Evolutionary conservation across 2,888 invertebrate genomes (phyloP), one percentile per base, ranked within the genome.

Genomic region (Hypolimnas misippus): DNA sequence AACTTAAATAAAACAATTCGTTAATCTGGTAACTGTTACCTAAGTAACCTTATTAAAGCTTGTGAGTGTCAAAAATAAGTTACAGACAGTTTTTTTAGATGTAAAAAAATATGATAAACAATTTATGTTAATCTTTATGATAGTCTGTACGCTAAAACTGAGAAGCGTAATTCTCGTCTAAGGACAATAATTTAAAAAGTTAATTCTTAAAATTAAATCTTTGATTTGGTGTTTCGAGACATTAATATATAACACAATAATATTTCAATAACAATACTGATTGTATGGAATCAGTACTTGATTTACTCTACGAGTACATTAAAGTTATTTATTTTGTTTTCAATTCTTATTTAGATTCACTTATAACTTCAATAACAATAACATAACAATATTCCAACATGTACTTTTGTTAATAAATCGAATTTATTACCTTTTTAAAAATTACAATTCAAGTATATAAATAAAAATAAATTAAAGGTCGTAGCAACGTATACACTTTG

Each of bases 361-460:
- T 49, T 29, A 7, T 8, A 29, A 14, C 4, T 49, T 29, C n/a
- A 38, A 38, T 8, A 49, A 25, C 6, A 49, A 29, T 49, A 49
- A 49, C 49, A 29, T 25, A 49, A 49, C 49, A 29, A 49, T 49
- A 49, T 49, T 14, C n/a, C 25, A 49, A 49, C 25, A 49, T 25
- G 14, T 49, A 49, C 1, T 7, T 49, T 5, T 14, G 12, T 49
- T n/a, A 46, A 10, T 46, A 25, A 14, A 49, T 49, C 12, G 5
- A 25, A 7, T 46, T n/a, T 21, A n/a, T n/a, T 21, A 16, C 19
- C 7, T 44, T 19, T 12, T 3, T 19, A n/a, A 25, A 25, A n/a
- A 14, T 29, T 25, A 49, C 44, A 44, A 21, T 44, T 21, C 12
- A 44, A 10, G 1, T 21, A 7, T 5, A 19, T 21, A 21, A 10